A percentile compares a stretch with the other conserved stretches of the same genome.
These are phyloP conservation scores for Bombyx mori DNA, from an alignment of 1,140 invertebrate species.

Conservation along the genomic window ASM3026992v2 NC_085125.1:5841501-5842000, in stretches of 20 bases:
- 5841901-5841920: conserved; percentile 56
- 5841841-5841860: conserved; percentile 56
- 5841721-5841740: neutral
- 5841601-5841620: no score
- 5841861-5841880: conserved; percentile 48
- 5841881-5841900: conserved; percentile 51
- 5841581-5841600: no score
- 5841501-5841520: no score
- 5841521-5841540: no score
- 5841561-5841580: no score
- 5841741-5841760: neutral
- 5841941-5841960: neutral
- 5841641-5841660: no score
- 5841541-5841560: no score
- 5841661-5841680: no score
- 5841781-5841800: conserved; percentile 64
- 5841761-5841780: conserved; percentile 66
- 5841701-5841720: no score
- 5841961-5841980: neutral
- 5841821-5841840: conserved; percentile 52
- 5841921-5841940: conserved; percentile 57
- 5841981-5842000: neutral
- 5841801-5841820: conserved; percentile 54
- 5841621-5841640: no score
- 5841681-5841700: no score